Base-by-base conservation (phyloP, 2,797 vertebrate genomes). In the Pseudomugil gertrudae region DNA sequence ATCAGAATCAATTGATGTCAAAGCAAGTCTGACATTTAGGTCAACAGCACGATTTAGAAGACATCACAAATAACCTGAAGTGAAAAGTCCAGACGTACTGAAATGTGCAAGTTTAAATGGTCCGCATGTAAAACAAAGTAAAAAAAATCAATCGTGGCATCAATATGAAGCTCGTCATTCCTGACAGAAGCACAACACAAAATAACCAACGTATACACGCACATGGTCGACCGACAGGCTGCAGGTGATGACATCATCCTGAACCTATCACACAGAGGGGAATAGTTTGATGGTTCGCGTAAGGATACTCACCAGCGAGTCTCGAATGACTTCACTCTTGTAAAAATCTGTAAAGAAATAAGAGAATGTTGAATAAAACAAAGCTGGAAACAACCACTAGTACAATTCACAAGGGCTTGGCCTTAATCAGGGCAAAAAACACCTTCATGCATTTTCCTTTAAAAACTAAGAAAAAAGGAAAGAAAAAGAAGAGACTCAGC, bases 251-350 rank as follows among this genome's bases (percentile, higher is more conserved):
- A 76, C 54, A 45, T 14, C 56, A 66, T 57, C 53, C 35, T 43
- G 47, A 59, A 24, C 9, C 2, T 5, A 15, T 57, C 21, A 48
- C 32, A 60, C n/a, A 10, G 3, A 50, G 8, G 15, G 23, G 2
- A 56, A 66, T 26, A 21, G 23, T 50, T 32, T 38, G 19, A 66
- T 58, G 14, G 48, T 76, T 71, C 59, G 54, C 24, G 6, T 23
- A 58, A 59, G 54, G 11, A 62, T 84, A 96, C 98, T 98, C 94
- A 98, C 98, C 96, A 99, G 93, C 51, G 98, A 99, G 92, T 98
- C 98, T 88, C 95, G 94, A 78, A 99, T 96, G 87, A 99, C 94
- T 90, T 99, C 97, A 90, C 97, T 98, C 92, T 95, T 98, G 92
- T 99, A 99, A 92, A 99, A 99, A 84, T 96, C 98, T 99, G 84